Conservation (phyloP, 2,797 vertebrate genomes). For the Karalla daura region DNA sequence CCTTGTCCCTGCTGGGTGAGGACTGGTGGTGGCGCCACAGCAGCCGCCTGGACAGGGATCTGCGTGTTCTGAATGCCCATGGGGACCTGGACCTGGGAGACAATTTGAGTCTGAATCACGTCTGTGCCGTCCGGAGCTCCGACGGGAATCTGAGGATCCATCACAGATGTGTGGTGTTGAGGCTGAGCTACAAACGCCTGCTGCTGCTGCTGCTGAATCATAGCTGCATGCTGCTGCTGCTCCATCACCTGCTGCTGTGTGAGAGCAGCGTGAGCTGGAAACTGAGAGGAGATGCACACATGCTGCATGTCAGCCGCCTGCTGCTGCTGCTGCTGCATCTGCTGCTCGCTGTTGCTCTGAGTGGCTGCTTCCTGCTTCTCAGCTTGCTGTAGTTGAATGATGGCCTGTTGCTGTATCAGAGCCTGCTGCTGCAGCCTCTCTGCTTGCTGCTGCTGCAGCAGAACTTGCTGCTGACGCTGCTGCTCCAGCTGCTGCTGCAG, state of each 20-base stretch:
- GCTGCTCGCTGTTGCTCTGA: constrained; percentile 65
- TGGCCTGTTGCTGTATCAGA: constrained; percentile 72
- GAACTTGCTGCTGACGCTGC: constrained; percentile 70
- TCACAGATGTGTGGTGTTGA: constrained; percentile 61
- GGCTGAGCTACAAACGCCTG: constrained; percentile 64
- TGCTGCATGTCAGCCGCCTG: constrained; percentile 69
- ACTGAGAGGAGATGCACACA: constrained; percentile 48
- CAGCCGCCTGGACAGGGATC: constrained; percentile 55
- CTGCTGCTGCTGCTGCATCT: constrained; percentile 71
- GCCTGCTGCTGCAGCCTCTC: constrained; percentile 76
- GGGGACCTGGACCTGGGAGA: constrained; percentile 66
- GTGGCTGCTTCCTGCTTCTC: constrained; percentile 70
- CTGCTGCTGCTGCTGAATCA: constrained; percentile 72
- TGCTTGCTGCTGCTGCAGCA: constrained; percentile 76
- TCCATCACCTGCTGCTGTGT: constrained; percentile 70
- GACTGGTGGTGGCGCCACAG: constrained; percentile 49
- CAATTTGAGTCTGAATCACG: constrained; percentile 59
- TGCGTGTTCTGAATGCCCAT: constrained; percentile 65
- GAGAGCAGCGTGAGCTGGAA: constrained; percentile 57
- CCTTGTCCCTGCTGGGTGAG: constrained; percentile 67
- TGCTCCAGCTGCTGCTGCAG: constrained; percentile 78
- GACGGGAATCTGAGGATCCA: constrained; percentile 69
- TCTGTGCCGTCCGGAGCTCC: constrained; percentile 61
- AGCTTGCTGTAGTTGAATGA: constrained; percentile 65
- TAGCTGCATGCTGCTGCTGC: constrained; percentile 65